These are phyloP conservation scores for Jordanella pulchra DNA, from an alignment of 2,797 vertebrate species.

Conservation along the genomic window DNA sequence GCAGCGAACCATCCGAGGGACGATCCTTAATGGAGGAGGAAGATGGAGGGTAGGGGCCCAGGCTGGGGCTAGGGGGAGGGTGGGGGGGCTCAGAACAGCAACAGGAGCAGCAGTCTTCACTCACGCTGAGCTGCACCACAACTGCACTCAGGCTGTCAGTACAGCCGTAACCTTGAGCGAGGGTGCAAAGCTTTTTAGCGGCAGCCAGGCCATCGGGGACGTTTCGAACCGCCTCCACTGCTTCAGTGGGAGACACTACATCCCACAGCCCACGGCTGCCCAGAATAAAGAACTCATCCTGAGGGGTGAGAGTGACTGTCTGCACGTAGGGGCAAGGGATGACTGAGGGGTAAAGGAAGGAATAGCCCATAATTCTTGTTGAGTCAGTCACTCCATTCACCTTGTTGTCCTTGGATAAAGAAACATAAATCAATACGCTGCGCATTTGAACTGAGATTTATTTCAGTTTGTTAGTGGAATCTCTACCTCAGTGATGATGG, in stretches of 20 bases:
- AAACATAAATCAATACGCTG: conserved; percentile 4
- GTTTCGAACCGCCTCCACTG: conserved; percentile 89
- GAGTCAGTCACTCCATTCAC: conserved; percentile 97
- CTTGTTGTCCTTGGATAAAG: conserved; percentile 89
- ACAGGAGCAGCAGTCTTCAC: conserved; percentile 96
- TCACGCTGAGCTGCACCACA: conserved; percentile 94
- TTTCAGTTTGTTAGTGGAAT: background rate
- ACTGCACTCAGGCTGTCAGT: conserved; percentile 93
- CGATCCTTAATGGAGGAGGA: conserved; percentile 84
- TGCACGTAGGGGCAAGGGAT: conserved; percentile 92
- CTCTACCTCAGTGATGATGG: conserved; percentile 93
- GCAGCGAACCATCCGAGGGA: conserved; percentile 81
- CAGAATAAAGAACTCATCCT: conserved; percentile 97
- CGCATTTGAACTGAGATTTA: background rate
- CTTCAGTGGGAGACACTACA: conserved; percentile 86
- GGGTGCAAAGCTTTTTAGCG: conserved; percentile 95
- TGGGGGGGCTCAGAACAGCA: conserved; percentile 88
- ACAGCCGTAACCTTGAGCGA: conserved; percentile 96
- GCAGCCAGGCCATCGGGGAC: conserved; percentile 92
- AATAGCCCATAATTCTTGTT: conserved; percentile 96
- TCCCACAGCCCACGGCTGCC: conserved; percentile 96
- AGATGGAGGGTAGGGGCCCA: conserved; percentile 80
- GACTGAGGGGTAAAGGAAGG: conserved; percentile 96
- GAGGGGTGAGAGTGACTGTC: conserved; percentile 90
- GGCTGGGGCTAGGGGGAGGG: conserved; percentile 87